Percentiles rank a stretch among this genome's conserved stretches.
Evolutionary conservation across 2,888 invertebrate species (phyloP).

Genomic region (Synergus itoensis): DNA sequence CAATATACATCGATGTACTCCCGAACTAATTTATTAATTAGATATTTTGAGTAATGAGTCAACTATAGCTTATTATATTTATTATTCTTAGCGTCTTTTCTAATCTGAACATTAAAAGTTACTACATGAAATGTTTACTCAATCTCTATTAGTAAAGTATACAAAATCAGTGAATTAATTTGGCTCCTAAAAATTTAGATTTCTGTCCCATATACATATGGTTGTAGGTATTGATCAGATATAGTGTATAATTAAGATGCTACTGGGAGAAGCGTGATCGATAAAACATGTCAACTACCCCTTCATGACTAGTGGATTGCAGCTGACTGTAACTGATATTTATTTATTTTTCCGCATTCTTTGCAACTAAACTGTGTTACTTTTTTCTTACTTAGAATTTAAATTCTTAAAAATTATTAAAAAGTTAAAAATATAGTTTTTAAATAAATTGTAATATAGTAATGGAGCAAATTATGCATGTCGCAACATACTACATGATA

Average conservation of each 20-base stretch:
- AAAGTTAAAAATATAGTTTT: too few relatives aligned
- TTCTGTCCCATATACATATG: background rate
- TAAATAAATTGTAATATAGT: too few relatives aligned
- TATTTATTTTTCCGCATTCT: too few relatives aligned
- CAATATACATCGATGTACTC: background rate
- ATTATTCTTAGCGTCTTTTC: background rate
- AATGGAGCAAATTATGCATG: too few relatives aligned
- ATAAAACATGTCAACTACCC: background rate
- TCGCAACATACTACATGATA: too few relatives aligned
- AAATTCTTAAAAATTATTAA: too few relatives aligned
- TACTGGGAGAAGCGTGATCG: background rate
- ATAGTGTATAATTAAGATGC: background rate
- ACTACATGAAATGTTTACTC: background rate
- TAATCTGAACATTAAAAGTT: background rate
- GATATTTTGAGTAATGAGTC: constrained; percentile 5
- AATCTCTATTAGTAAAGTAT: background rate
- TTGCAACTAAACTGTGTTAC: too few relatives aligned
- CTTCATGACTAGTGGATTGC: background rate
- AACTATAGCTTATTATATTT: background rate
- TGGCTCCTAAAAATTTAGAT: background rate
- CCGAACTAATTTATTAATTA: background rate
- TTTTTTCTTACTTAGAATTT: too few relatives aligned
- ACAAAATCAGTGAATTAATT: background rate
- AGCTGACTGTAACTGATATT: background rate
- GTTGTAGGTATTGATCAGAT: constrained; percentile 2